Base-by-base conservation (phyloP, 2,113 vertebrate genomes). In the Amia ocellicauda region DNA sequence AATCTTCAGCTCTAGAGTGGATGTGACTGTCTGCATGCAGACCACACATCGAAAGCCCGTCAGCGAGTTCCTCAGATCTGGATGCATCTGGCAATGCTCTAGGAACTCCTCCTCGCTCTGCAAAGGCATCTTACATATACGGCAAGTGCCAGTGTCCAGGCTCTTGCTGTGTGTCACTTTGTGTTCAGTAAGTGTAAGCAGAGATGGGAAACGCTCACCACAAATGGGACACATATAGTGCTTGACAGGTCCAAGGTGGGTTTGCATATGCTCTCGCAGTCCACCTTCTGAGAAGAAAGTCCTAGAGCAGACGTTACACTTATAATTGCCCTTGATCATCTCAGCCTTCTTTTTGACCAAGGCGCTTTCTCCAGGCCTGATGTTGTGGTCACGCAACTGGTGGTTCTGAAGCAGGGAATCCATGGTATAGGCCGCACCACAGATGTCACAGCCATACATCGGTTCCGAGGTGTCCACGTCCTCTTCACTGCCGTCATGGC, bases 161-260 rank as follows among this genome's bases (percentile, higher is more conserved):
- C 97, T 99, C 89, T 98, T 98, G 80, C 97, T 99, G 63, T 99
- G 97, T 1, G 97, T 99, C 70, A 99, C 97, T 78, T 99, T 99
- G 88, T 99, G 97, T 63, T 99, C 97, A 2, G 97, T 99, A 68
- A 99, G 91, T 66, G 97, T 99, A 69, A 99, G 89, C 72, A 99
- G 91, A 51, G 97, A 99, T 0, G 97, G 97, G 80, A 99, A 99
- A 29, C 97, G 89, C 75, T 99, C 97, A 0, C 97, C 97, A 31
- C 97, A 99, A 78, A 99, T 99, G 10, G 97, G 97, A 78, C 97
- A 99, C 97, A 99, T 98, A 71, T 99, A 99, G 83, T 99, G 97
- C 81, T 99, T 99, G 73, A 97, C 97, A 7, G 97, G 97, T 68
- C 97, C 97, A 66, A 97, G 85, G 89, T 99, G 97, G 27, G 97